Percentiles rank a stretch among this genome's conserved stretches.
Evolutionary conservation across 2,113 vertebrate genomes (phyloP).

Genomic region (Rhombomys opimus): DNA sequence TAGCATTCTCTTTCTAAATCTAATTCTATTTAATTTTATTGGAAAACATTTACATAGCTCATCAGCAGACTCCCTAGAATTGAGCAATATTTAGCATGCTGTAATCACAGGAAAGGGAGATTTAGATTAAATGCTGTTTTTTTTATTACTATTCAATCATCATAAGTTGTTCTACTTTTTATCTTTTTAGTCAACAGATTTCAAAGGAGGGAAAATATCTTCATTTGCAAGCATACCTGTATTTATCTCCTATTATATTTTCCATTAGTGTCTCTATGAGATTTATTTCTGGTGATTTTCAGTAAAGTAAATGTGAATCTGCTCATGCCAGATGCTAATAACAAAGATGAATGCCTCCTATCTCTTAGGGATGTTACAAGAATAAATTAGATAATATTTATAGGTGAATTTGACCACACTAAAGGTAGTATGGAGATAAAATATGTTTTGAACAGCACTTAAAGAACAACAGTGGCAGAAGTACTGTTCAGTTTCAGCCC

Average conservation of each 20-base stretch:
- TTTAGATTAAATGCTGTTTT: conserved; percentile 81
- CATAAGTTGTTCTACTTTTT: conserved; percentile 79
- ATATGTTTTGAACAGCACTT: conserved; percentile 42
- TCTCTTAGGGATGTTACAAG: conserved; percentile 55
- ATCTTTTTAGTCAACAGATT: conserved; percentile 83
- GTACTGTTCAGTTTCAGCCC: conserved; percentile 69
- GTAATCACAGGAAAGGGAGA: conserved; percentile 79
- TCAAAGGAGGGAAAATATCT: conserved; percentile 81
- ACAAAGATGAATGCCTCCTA: conserved; percentile 67
- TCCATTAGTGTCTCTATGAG: conserved; percentile 78
- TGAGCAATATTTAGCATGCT: conserved; percentile 79
- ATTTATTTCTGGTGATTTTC: conserved; percentile 76
- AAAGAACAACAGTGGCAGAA: conserved; percentile 69
- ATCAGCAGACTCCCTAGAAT: conserved; percentile 72
- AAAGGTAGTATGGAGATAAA: conserved; percentile 42
- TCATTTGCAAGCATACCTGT: conserved; percentile 78
- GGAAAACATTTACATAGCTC: conserved; percentile 82
- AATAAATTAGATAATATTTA: conserved; percentile 78
- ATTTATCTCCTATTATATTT: conserved; percentile 79
- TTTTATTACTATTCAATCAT: conserved; percentile 82
- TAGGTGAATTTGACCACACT: conserved; percentile 53
- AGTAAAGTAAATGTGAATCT: conserved; percentile 73
- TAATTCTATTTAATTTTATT: conserved; percentile 82
- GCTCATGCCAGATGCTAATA: conserved; percentile 69
- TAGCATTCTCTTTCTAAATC: conserved; percentile 71